Evolutionary conservation across 2,888 invertebrate species (phyloP), one percentile per base, ranked within the genome.

Genomic region (Nebria salina): DNA sequence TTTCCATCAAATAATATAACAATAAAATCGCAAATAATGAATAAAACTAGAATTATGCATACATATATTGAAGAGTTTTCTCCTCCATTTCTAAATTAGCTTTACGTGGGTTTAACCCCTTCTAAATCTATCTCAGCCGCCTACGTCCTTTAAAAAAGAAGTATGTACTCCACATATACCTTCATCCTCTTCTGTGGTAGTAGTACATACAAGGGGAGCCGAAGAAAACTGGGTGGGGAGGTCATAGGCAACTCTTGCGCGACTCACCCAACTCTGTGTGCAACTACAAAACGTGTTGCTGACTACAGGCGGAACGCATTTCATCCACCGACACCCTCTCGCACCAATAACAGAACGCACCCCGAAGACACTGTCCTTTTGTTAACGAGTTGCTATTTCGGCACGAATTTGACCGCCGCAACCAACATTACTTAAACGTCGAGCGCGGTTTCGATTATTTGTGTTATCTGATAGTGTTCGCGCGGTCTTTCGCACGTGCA

Each of bases 211-310:
- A 54, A 54, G 54, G 54, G 54, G 54, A 8, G 43, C 7, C 9
- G 43, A 43, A 43, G 43, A 54, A 13, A 11, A 13, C 8, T 11
- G 54, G 54, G 54, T 54, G 54, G 54, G 54, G 11, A 13, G 13
- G 54, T 8, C 54, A 54, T 54, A 13, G 13, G 54, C 54, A 54
- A 54, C 54, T 54, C 54, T 70, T 70, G 70, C 70, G 34, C 70
- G 70, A 25, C 25, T 26, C 70, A 15, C 70, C 26, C 11, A 20
- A 25, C 70, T 70, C 70, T 70, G 70, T 70, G 70, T 70, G 70
- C 70, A 70, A 70, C 70, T 70, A 70, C 70, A 70, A 70, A 70
- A 70, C 70, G 20, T 70, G 70, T 70, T 34, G 70, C 70, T 26
- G 26, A 8, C 26, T 26, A 34, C 70, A 25, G 70, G 70, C 70